Evolutionary conservation across 2,888 invertebrate genomes (phyloP).

Genomic region (Synanthedon formicaeformis): DNA sequence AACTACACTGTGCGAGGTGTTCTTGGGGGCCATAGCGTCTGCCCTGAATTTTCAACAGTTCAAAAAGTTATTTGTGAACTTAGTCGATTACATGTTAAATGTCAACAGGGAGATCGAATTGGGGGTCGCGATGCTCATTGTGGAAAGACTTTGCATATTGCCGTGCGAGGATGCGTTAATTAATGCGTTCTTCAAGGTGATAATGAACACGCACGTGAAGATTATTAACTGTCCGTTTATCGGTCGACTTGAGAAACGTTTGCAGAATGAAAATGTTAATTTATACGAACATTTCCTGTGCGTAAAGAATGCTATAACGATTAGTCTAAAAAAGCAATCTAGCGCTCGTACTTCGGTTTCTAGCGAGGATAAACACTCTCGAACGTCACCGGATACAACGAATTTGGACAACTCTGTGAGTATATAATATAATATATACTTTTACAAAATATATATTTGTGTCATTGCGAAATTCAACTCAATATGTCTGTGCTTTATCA

Average conservation of each 20-base stretch:
- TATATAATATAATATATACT: neutral
- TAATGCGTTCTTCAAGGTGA: constrained; percentile 27
- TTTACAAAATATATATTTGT: too few relatives aligned
- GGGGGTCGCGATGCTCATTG: constrained; percentile 25
- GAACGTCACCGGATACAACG: constrained; percentile 45
- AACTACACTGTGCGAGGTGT: constrained; percentile 28
- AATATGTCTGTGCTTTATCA: too few relatives aligned
- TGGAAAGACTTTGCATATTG: constrained; percentile 46
- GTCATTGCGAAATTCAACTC: too few relatives aligned
- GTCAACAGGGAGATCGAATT: constrained; percentile 21
- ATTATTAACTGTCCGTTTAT: constrained; percentile 32
- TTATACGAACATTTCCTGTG: too few relatives aligned
- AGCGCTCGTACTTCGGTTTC: neutral
- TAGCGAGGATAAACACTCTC: constrained; percentile 13
- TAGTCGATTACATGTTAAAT: constrained; percentile 30
- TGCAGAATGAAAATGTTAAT: constrained; percentile 12
- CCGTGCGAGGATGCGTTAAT: constrained; percentile 31
- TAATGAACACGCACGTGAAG: constrained; percentile 25
- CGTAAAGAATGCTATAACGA: constrained; percentile 7
- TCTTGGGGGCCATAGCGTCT: constrained; percentile 33
- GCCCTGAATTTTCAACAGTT: constrained; percentile 54
- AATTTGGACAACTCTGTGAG: constrained; percentile 40
- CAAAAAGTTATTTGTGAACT: constrained; percentile 35
- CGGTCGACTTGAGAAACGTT: constrained; percentile 26
- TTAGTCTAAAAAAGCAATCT: neutral